Percentiles rank a stretch among this genome's conserved stretches.
Conservation (phyloP, 2,888 invertebrate genomes). For the Leptopterna dolabrata region DNA sequence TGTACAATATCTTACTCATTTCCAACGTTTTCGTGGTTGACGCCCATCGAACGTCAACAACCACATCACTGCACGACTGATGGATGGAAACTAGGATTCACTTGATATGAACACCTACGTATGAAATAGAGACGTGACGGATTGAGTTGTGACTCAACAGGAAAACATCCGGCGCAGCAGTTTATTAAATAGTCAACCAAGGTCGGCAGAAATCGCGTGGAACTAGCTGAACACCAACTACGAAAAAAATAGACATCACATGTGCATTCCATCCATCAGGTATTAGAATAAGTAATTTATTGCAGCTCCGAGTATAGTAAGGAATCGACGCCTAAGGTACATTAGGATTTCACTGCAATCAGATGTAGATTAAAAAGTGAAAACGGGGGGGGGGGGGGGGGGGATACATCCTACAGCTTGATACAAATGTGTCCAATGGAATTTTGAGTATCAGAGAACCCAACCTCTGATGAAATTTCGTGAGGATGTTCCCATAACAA, state of each 20-base stretch:
- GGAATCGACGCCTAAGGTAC: too few species aligned
- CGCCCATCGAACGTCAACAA: background rate
- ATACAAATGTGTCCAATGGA: too few species aligned
- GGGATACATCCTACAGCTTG: too few species aligned
- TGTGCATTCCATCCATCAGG: background rate
- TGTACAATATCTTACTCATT: background rate
- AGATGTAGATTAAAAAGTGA: too few species aligned
- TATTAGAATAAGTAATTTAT: too few species aligned
- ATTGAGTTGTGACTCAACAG: background rate
- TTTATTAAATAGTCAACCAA: background rate
- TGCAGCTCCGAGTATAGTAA: too few species aligned
- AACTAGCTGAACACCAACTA: background rate
- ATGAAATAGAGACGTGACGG: background rate
- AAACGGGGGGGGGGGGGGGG: too few species aligned
- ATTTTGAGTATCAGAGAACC: too few species aligned
- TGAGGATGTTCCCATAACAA: too few species aligned
- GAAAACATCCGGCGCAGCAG: conserved; percentile 11
- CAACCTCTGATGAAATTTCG: too few species aligned
- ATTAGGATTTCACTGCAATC: too few species aligned
- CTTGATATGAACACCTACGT: background rate
- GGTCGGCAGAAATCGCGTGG: conserved; percentile 13
- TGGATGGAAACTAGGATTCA: background rate
- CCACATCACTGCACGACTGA: background rate
- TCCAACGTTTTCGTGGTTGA: background rate
- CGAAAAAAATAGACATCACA: background rate